Evolutionary conservation across 2,113 vertebrate species (phyloP).

Genomic region (Nyctereutes procyonoides): DNA sequence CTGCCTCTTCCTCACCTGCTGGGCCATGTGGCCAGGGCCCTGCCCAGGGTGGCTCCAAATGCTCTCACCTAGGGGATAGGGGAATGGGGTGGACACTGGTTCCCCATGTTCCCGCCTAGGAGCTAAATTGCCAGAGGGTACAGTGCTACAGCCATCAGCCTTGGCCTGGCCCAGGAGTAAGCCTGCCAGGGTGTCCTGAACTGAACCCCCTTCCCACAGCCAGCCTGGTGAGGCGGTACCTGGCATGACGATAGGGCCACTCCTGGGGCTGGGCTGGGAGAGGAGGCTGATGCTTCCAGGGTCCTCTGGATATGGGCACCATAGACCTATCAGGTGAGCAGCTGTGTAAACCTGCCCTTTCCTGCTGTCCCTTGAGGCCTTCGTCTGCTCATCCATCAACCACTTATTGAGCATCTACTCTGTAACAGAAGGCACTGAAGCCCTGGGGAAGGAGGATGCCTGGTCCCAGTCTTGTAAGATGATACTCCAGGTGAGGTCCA

Average conservation of each 20-base stretch:
- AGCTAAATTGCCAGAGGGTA: background rate
- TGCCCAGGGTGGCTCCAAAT: background rate
- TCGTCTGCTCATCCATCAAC: background rate
- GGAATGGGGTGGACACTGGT: background rate
- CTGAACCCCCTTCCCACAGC: background rate
- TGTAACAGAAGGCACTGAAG: background rate
- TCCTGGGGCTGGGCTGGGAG: background rate
- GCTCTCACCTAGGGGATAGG: background rate
- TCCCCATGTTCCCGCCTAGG: background rate
- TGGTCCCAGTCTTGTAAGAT: background rate
- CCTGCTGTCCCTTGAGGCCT: background rate
- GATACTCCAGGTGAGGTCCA: background rate
- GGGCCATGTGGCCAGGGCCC: background rate
- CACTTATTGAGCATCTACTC: background rate
- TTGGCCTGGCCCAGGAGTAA: background rate
- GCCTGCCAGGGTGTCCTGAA: background rate
- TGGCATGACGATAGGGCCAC: background rate
- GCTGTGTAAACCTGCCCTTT: background rate
- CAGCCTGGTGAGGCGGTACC: background rate
- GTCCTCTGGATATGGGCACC: fast-evolving
- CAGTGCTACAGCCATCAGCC: background rate
- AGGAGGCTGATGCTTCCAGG: background rate
- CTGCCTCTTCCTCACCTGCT: background rate
- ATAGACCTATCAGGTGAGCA: background rate
- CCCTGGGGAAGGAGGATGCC: background rate